Conservation (phyloP, 2,797 vertebrate species). For the Pelochelys cantorii region DNA sequence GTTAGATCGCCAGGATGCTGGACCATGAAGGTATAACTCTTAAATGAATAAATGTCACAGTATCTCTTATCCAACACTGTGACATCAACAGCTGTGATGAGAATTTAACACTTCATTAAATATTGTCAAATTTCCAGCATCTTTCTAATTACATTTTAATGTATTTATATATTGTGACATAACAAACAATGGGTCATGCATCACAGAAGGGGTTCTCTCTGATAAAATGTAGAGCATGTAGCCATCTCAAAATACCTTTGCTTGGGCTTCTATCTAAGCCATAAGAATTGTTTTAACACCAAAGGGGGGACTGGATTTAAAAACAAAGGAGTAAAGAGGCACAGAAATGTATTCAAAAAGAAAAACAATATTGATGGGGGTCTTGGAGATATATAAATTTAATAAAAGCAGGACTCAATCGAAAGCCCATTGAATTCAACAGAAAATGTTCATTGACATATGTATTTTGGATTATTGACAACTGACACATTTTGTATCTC, state of each 20-base stretch:
- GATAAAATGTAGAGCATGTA: not conserved
- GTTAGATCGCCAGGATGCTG: too few species aligned
- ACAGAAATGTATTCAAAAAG: not conserved
- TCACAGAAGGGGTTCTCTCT: not conserved
- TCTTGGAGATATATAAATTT: not conserved
- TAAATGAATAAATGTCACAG: not conserved
- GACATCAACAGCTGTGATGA: not conserved
- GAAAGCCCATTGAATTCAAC: not conserved
- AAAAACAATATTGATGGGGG: not conserved
- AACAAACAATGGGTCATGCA: not conserved
- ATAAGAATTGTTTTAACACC: not conserved
- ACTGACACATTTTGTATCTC: not conserved
- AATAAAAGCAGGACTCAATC: not conserved
- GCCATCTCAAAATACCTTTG: not conserved
- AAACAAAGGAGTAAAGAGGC: not conserved
- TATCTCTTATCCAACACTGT: not conserved
- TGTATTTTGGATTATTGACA: not conserved
- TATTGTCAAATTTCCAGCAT: conserved; percentile 8
- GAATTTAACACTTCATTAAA: not conserved
- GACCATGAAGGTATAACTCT: not conserved
- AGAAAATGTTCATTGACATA: not conserved
- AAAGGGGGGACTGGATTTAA: conserved; percentile 6
- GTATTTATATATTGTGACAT: not conserved
- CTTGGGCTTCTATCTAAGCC: not conserved
- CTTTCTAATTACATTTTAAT: not conserved